phyloP scores from a whole-genome alignment of 2,888 invertebrate species.

The Drosophila ezoana region DNA sequence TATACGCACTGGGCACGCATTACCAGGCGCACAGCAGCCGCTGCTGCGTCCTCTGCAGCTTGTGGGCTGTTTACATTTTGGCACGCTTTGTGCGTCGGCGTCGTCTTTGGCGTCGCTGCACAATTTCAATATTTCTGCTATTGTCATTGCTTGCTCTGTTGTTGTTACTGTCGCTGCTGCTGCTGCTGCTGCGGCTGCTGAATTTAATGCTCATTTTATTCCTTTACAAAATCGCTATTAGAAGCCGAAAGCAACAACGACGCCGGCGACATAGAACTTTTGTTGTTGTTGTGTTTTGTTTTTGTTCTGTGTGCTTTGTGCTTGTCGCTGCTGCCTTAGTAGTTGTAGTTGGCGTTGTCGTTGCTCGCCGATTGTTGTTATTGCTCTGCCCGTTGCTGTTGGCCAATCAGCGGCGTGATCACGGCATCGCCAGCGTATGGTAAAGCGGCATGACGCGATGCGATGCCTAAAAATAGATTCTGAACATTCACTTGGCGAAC shows the following conservation, averaged over 20 bases:
- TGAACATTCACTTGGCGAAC: slow-evolving; percentile 62
- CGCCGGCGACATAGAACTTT: slow-evolving; percentile 70
- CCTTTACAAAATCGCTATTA: slow-evolving; percentile 71
- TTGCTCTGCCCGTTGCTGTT: slow-evolving; percentile 24
- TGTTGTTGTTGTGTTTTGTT: slow-evolving; percentile 28
- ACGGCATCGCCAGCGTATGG: slow-evolving; percentile 62
- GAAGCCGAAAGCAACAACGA: slow-evolving; percentile 60
- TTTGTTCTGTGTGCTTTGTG: slow-evolving; percentile 49
- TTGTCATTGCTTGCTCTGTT: slow-evolving; percentile 17
- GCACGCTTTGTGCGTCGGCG: slow-evolving; percentile 56
- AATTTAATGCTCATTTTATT: slow-evolving; percentile 73
- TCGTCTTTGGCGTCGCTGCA: slow-evolving; percentile 44
- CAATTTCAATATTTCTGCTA: slow-evolving; percentile 52
- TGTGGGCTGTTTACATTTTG: slow-evolving; percentile 48
- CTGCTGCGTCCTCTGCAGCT: slow-evolving; percentile 22
- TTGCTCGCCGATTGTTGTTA: slow-evolving; percentile 41
- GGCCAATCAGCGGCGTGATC: slow-evolving; percentile 61
- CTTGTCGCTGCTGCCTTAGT: slow-evolving; percentile 45
- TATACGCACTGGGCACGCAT: slow-evolving; percentile 40
- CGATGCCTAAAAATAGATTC: slow-evolving; percentile 64
- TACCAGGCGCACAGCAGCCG: slow-evolving; percentile 62
- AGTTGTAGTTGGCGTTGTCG: slow-evolving; percentile 53
- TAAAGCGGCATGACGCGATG: slow-evolving; percentile 50
- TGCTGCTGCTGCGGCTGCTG: slow-evolving; percentile 18
- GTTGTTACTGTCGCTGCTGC: slow-evolving; percentile 14